phyloP scores from a whole-genome alignment of 2,113 vertebrate species.

The Plotosus lineatus region DNA sequence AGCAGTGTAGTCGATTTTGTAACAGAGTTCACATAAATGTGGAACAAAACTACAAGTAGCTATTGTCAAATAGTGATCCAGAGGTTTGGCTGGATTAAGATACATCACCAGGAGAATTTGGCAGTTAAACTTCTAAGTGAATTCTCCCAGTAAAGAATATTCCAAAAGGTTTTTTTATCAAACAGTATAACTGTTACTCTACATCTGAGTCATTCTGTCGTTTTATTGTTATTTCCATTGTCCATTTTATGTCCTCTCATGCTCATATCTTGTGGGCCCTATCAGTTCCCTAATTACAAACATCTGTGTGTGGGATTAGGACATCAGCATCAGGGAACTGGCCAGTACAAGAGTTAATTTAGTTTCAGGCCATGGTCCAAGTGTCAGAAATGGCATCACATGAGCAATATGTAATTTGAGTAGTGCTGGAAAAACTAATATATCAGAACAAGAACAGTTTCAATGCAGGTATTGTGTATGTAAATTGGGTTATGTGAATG shows the following conservation, averaged over 20 bases:
- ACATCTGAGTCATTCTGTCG: background rate
- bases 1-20: background rate
- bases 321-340: conserved; percentile 30
- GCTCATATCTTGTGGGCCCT: conserved; percentile 29
- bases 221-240: conserved; percentile 18
- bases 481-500: background rate
- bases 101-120: background rate
- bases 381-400: background rate
- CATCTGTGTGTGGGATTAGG: conserved; percentile 44
- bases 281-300: conserved; percentile 40
- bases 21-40: background rate
- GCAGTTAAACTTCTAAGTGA: background rate
- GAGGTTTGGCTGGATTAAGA: background rate
- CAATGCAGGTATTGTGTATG: background rate
- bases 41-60: background rate
- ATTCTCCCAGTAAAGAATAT: background rate
- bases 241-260: conserved; percentile 32
- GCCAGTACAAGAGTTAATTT: conserved; percentile 39
- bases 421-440: background rate
- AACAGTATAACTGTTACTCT: background rate
- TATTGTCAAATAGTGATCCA: background rate
- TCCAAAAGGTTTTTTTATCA: background rate
- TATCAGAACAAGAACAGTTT: background rate
- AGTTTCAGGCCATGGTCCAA: conserved; percentile 8
- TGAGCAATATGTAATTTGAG: conserved; percentile 23